Evolutionary conservation across 2,113 vertebrate species (phyloP).

Genomic region (Cebus imitator): DNA sequence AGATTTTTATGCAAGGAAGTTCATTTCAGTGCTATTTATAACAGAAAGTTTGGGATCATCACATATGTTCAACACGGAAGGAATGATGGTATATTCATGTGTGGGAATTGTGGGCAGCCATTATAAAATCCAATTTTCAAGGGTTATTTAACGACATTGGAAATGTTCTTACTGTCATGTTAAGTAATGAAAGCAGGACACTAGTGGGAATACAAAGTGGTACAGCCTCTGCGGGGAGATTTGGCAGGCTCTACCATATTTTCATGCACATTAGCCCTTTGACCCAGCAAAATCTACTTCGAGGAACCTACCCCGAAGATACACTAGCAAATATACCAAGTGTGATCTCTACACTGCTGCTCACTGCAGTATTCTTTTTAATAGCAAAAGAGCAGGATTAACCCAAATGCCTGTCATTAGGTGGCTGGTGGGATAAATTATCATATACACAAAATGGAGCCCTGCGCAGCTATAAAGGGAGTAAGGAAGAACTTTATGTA

Average conservation of each 20-base stretch:
- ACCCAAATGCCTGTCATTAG: background rate
- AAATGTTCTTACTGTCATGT: constrained; percentile 42
- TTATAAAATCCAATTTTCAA: constrained; percentile 49
- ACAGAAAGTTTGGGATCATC: background rate
- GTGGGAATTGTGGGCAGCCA: constrained; percentile 25
- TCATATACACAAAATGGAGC: background rate
- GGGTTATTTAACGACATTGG: constrained; percentile 52
- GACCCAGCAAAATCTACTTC: constrained; percentile 13
- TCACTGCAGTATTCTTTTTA: background rate
- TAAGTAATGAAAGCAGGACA: constrained; percentile 55
- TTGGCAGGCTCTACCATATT: constrained; percentile 8
- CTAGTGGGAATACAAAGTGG: constrained; percentile 1
- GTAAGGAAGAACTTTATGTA: background rate
- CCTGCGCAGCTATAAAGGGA: background rate
- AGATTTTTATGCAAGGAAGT: constrained; percentile 7
- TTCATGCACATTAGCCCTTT: background rate
- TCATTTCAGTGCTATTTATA: constrained; percentile 29
- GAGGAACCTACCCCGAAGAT: background rate
- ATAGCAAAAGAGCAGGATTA: background rate
- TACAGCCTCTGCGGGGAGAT: background rate
- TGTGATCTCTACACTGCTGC: background rate
- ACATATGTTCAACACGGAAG: background rate
- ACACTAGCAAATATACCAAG: background rate
- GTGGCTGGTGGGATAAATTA: background rate
- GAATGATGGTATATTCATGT: background rate